A percentile compares a stretch with the other conserved stretches of the same genome.
Evolutionary conservation across 2,797 vertebrate species (phyloP).

Genomic region (Hephaestus fuliginosus): DNA sequence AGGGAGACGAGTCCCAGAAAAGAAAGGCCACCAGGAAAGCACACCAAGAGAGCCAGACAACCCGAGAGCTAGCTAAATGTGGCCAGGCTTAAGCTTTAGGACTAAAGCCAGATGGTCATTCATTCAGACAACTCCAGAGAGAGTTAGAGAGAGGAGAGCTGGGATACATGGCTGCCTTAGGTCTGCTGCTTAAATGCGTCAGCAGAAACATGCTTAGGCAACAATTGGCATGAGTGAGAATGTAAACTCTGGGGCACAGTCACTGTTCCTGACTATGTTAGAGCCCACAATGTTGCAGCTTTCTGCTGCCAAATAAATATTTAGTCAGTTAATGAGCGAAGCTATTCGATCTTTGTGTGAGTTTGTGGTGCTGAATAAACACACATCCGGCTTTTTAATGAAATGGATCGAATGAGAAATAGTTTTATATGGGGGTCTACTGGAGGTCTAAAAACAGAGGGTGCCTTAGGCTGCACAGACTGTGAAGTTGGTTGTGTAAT

Average conservation of each 20-base stretch:
- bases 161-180: slow-evolving; percentile 17
- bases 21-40: slow-evolving; percentile 28
- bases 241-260: slow-evolving; percentile 43
- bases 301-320: slow-evolving; percentile 22
- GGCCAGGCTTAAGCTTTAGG: slow-evolving; percentile 60
- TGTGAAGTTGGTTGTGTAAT: no score
- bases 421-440: neutral
- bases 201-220: slow-evolving; percentile 42
- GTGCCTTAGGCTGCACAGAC: no score
- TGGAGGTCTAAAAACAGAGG: no score
- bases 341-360: neutral
- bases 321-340: slow-evolving; percentile 17
- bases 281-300: slow-evolving; percentile 8
- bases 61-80: slow-evolving; percentile 59
- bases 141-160: slow-evolving; percentile 15
- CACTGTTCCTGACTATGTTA: neutral
- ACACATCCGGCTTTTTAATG: neutral
- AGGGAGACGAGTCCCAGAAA: slow-evolving; percentile 23
- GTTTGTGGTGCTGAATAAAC: neutral
- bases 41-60: slow-evolving; percentile 54
- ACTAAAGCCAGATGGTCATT: slow-evolving; percentile 58
- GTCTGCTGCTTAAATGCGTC: slow-evolving; percentile 12
- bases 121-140: slow-evolving; percentile 33
- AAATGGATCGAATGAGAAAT: neutral
- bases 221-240: slow-evolving; percentile 16